Evolutionary conservation across 1,140 invertebrate genomes (phyloP), one percentile per base, ranked within the genome.

Genomic region (Anthonomus grandis): DNA sequence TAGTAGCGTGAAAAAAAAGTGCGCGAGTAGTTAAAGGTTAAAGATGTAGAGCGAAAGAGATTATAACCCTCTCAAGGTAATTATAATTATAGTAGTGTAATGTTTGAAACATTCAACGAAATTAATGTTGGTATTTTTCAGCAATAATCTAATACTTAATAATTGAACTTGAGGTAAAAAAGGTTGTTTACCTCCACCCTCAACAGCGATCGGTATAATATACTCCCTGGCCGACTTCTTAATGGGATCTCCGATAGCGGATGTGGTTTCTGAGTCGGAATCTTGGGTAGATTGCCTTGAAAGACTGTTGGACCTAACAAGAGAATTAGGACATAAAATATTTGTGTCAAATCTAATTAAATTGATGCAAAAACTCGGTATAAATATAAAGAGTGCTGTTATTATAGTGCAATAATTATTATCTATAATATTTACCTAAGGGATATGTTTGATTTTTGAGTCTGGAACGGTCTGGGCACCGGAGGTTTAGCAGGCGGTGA

Each of bases 151-250:
- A n/a, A n/a, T n/a, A n/a, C n/a, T n/a, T n/a, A n/a, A n/a, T n/a
- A n/a, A n/a, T n/a, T n/a, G n/a, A n/a, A n/a, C n/a, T n/a, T n/a
- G n/a, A n/a, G n/a, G n/a, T n/a, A n/a, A n/a, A n/a, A n/a, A 4
- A 38, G 5, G 6, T 13, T 38, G 15, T 15, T 2, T 47, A 57
- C 54, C 57, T 55, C 89, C 89, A 55, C 89, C 90, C 76, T 93
- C 91, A 36, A 93, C 84, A 12, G 89, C 87, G 64, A 94, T 93
- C 0, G 91, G 91, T 74, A 94, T 93, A 66, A 94, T 92, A 64
- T 91, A 92, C 74, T 94, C 91, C 13, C 91, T 76, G 8, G 90
- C 89, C 48, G 87, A 90, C 75, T 93, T 93, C 64, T 87, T 85
- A 61, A 91, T 91, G 1, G 88, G 86, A 69, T 92, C 84, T 18